A percentile compares a stretch with the other conserved stretches of the same genome.
Evolutionary conservation across 2,888 invertebrate species (phyloP).

Genomic region (Acrobeloides nanus): DNA sequence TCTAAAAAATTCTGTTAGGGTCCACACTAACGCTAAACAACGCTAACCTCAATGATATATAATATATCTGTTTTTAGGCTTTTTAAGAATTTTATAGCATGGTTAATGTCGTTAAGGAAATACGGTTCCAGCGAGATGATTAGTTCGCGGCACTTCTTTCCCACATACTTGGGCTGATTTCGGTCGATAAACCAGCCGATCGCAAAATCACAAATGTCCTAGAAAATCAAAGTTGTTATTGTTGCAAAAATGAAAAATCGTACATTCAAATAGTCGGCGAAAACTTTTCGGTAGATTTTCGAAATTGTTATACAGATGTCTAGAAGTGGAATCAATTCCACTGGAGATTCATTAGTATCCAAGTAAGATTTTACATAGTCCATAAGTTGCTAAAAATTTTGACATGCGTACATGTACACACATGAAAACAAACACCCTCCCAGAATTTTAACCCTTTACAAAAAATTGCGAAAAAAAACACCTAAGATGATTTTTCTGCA

Average conservation of each 20-base stretch:
- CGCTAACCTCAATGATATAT: constrained; percentile 5
- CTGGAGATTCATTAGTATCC: constrained; percentile 5
- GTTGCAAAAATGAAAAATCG: constrained; percentile 3
- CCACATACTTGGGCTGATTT: constrained; percentile 1
- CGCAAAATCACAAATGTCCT: constrained; percentile 8
- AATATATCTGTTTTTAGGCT: constrained; percentile 6
- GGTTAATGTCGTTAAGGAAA: constrained; percentile 3
- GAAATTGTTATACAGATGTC: constrained; percentile 4
- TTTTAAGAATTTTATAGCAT: constrained; percentile 6
- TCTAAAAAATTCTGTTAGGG: constrained; percentile 3
- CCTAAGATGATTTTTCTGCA: no score
- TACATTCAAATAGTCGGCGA: constrained; percentile 1
- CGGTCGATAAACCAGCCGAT: constrained; percentile 6
- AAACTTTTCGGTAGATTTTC: background rate
- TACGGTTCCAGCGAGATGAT: constrained; percentile 3
- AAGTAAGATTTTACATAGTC: constrained; percentile 3
- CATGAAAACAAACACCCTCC: no score
- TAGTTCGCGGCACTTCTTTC: background rate
- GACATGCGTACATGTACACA: no score
- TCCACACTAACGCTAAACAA: background rate
- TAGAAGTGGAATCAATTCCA: constrained; percentile 7
- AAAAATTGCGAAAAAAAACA: no score
- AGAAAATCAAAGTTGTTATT: background rate
- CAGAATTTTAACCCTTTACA: no score
- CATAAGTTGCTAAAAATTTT: constrained; percentile 2